Evolutionary conservation across 2,797 vertebrate species (phyloP), one percentile per base, ranked within the genome.

Genomic region (Fundulus diaphanus): DNA sequence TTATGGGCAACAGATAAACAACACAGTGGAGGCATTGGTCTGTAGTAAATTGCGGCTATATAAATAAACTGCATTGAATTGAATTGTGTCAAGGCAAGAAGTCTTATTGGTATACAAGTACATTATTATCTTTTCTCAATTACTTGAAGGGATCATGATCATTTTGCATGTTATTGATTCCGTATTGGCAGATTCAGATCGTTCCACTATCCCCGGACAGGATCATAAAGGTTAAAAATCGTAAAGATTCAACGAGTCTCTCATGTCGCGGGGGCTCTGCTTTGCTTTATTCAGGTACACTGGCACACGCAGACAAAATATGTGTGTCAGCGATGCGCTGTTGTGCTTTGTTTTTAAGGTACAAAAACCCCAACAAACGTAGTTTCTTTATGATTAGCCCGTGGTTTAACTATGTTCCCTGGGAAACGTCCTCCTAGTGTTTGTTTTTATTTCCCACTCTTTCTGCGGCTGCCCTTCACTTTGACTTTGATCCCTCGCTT

Each of bases 111-210:
- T 65, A 11, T 33, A 48, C 42, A 31, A 22, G 20, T 35, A 8
- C 46, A 16, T 11, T 24, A 24, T 67, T 18, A 27, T 70, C 49
- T n/a, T 54, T 70, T 37, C 18, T 37, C 31, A 52, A 70, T n/a
- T 52, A 37, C n/a, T 46, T 22, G 63, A 31, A 74, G 16, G 48
- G 35, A 56, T 35, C 63, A 24, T 52, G 22, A 75, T 71, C 46
- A 74, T 83, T 76, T 31, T 67, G 73, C 37, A 24, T 66, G 54
- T 71, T 79, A 85, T 87, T 85, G 80, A 78, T 89, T 89, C 59
- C 3, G 3, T 72, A 77, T 52, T 79, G 57, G 63, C 70, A 33
- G 70, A 73, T 72, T 69, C 71, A n/a, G 68, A 81, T 82, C 20
- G 82, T 77, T 72, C 3, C 18, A 42, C 42, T 75, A 63, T 70